Evolutionary conservation across 2,888 invertebrate genomes (phyloP), one percentile per base, ranked within the genome.

Genomic region (Dexiosoma caninum): DNA sequence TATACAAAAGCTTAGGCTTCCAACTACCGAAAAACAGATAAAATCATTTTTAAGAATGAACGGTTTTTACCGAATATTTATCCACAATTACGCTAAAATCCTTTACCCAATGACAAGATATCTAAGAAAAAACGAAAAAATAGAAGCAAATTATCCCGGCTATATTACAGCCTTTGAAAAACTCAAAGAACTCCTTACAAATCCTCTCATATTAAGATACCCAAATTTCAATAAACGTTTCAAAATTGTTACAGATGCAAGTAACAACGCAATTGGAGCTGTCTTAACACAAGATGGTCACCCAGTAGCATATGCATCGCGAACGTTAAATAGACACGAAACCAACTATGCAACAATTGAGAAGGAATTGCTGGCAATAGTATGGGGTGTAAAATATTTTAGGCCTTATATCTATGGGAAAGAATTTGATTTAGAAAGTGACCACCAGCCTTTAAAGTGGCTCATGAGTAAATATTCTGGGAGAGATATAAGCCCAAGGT

Each of bases 21-120:
- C 84, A 7, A 83, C 78, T 49, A 85, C 83, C 14, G 62, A 53
- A 30, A 87, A 85, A 78, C 77, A 86, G 78, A 85, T 86, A 4
- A 85, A 85, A 83, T 40, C 55, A 8, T 86, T 87, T 44, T 59
- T 85, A 12, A 83, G 85, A 35, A 62, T 86, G 14, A 32, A 83
- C 10, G 46, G 83, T 44, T 46, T 21, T 23, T 46, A 46, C 4
- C 8, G 21, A 1, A 46, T 21, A 21, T 46, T 46, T 46, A 46
- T 46, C 1, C 21, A 46, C 2, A 21, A 46, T 53, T 85, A 85
- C 42, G 66, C 79, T 0, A 78, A 70, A 60, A 51, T 83, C 10
- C 69, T 78, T 2, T 81, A 78, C 46, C 81, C 83, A 8, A 12
- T 84, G 8, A 83, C 81, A n/a, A n/a, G n/a, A 35, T 78, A 81